phyloP scores from a whole-genome alignment of 2,888 invertebrate genomes.

The Drosophila ezoana region DNA sequence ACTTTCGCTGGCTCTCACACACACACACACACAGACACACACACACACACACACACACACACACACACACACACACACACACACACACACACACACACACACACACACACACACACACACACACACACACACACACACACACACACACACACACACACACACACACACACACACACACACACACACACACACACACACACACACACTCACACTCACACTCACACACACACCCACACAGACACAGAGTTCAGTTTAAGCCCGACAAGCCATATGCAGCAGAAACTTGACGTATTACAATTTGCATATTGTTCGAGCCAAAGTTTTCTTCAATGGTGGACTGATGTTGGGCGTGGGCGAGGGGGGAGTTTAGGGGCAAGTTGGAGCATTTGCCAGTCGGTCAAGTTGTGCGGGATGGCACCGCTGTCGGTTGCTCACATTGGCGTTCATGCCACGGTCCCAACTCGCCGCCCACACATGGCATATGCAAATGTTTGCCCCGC shows the following conservation, averaged over 20 bases:
- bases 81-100: slow-evolving; percentile 1
- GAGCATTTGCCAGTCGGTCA: slow-evolving; percentile 13
- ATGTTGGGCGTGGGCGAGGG: not conserved
- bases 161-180: too few relatives aligned
- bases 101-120: slow-evolving; percentile 1
- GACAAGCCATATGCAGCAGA: slow-evolving; percentile 15
- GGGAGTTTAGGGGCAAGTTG: not conserved
- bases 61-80: not conserved
- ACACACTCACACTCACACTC: slow-evolving; percentile 4
- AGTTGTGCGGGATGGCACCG: slow-evolving; percentile 6
- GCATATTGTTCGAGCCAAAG: slow-evolving; percentile 60
- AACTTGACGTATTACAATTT: slow-evolving; percentile 59
- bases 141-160: too few relatives aligned
- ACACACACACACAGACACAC: slow-evolving; percentile 12
- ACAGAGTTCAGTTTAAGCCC: not conserved
- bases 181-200: slow-evolving; percentile 6
- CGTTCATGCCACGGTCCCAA: not conserved
- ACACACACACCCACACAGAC: not conserved
- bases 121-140: too few relatives aligned
- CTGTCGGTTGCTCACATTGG: slow-evolving; percentile 26
- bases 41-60: not conserved
- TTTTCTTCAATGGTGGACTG: not conserved
- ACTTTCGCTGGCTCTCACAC: slow-evolving; percentile 20
- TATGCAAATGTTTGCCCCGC: slow-evolving; percentile 68
- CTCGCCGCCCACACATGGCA: slow-evolving; percentile 29